These are phyloP conservation scores for Balaeniceps rex DNA, from an alignment of 2,113 vertebrate genomes.

Conservation along the genomic window DNA sequence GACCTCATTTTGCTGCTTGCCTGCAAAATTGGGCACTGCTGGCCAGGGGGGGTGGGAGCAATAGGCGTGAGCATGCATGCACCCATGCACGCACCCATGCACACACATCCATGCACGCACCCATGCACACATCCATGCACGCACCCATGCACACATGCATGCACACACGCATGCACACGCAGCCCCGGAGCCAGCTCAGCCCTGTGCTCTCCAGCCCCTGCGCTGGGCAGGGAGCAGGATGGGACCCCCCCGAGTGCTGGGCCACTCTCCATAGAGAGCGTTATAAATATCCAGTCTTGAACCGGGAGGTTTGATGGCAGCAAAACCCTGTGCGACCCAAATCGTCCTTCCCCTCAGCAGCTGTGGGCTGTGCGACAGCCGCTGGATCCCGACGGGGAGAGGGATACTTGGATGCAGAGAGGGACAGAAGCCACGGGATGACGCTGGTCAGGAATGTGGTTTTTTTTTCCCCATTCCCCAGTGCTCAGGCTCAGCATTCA, in stretches of 20 bases:
- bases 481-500: background rate
- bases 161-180: no score
- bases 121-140: background rate
- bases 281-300: background rate
- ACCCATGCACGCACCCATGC: background rate
- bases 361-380: background rate
- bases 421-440: background rate
- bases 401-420: background rate
- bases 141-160: background rate
- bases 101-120: background rate
- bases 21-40: background rate
- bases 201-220: fast-evolving
- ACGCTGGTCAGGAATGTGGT: background rate
- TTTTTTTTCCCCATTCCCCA: fast-evolving
- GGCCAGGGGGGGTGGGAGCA: background rate
- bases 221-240: background rate
- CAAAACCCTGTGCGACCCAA: background rate
- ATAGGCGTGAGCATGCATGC: background rate
- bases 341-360: background rate
- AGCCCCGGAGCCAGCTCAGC: background rate
- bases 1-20: background rate
- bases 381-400: background rate
- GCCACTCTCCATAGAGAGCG: fast-evolving
- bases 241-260: background rate
- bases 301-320: fast-evolving